phyloP scores from a whole-genome alignment of 2,113 vertebrate species.

The Equus quagga region DNA sequence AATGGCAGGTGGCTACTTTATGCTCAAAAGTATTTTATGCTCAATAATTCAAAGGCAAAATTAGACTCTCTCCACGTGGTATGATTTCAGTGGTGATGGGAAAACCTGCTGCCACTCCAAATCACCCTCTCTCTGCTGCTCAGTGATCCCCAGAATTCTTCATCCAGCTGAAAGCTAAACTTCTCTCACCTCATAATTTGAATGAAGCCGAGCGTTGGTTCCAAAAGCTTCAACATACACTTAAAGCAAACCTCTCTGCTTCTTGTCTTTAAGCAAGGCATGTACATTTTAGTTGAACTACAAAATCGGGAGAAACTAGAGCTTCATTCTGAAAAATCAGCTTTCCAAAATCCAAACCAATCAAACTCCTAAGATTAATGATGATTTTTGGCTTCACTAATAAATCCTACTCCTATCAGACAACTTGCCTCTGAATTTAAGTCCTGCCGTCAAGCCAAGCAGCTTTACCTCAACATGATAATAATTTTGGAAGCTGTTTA shows the following conservation, averaged over 20 bases:
- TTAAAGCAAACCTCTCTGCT: not conserved
- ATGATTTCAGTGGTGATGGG: not conserved
- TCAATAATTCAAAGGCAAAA: not conserved
- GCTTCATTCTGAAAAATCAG: not conserved
- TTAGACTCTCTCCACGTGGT: not conserved
- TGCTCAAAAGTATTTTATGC: not conserved
- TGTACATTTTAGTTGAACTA: not conserved
- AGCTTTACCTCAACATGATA: not conserved
- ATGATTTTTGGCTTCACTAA: constrained; percentile 12
- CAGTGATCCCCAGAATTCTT: not conserved
- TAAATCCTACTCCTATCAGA: constrained; percentile 19
- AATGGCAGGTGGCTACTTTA: not conserved
- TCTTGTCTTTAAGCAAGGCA: not conserved
- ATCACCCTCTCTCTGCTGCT: not conserved
- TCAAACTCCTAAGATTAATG: not conserved
- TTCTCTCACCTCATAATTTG: not conserved
- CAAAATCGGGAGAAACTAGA: not conserved
- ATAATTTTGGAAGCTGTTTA: not conserved
- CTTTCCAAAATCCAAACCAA: not conserved
- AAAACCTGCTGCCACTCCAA: not conserved
- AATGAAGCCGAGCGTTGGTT: not conserved
- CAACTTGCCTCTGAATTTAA: not conserved
- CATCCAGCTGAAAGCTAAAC: not conserved
- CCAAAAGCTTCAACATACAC: not conserved
- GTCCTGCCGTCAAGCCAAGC: not conserved